Base-by-base conservation (phyloP, 2,888 invertebrate genomes). In the Xylophagus ater region DNA sequence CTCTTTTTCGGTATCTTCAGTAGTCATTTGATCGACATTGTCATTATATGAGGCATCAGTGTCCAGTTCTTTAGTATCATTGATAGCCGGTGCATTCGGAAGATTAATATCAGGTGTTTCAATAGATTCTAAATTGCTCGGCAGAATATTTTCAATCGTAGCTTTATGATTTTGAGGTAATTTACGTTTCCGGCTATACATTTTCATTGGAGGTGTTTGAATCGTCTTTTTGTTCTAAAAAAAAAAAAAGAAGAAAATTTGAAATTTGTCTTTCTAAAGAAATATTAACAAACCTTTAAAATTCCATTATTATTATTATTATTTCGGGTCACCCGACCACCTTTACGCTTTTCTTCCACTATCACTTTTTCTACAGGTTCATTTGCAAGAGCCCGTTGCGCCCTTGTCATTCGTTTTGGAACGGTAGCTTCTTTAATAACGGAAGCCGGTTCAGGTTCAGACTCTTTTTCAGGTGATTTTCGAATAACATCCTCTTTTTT, bases 101-200 rank as follows among this genome's bases (percentile, higher is more conserved):
- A 43, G 43, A 33, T 43, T 37, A 32, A 41, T 43, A 4, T 26
- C 20, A 13, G 33, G 19, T 17, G 39, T 33, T 21, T 40, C 40
- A 7, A 28, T 4, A 13, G 12, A 5, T 10, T 5, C 13, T 26
- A n/a, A n/a, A 4, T 17, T 29, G 15, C 3, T n/a, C 20, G n/a
- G 19, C 32, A 21, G 12, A 20, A 23, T 25, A n/a, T 19, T 20
- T 29, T 19, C 4, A 5, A 4, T 8, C n/a, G n/a, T n/a, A n/a
- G n/a, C 26, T 26, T 17, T 24, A 23, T 36, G 30, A 18, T 29
- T 34, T 19, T 12, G 8, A 23, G 30, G 19, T n/a, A 17, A 10
- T 47, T 62, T 64, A 3, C 65, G 54, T 41, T 62, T 62, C n/a
- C 64, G 55, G 2, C 55, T 57, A 40, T 62, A 63, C 43, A 56